Evolutionary conservation across 2,797 vertebrate species (phyloP).

Genomic region (Orestias chungarensis): DNA sequence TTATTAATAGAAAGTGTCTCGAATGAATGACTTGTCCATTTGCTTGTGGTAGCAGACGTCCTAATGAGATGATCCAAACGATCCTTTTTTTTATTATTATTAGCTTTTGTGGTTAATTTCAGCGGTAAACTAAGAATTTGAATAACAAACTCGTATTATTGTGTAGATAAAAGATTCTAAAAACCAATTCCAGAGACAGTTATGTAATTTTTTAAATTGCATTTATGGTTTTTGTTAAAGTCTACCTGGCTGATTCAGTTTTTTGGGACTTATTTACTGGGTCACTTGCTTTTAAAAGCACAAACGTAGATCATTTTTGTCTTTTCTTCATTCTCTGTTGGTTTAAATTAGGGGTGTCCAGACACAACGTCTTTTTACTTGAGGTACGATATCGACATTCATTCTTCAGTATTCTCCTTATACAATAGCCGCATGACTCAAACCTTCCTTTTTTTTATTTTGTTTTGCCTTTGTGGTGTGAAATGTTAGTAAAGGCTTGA

Average conservation of each 20-base stretch:
- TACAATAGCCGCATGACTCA: too few species aligned
- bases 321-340: background rate
- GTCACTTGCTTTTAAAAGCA: background rate
- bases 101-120: background rate
- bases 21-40: constrained; percentile 11
- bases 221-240: too few species aligned
- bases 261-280: background rate
- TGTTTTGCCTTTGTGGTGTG: too few species aligned
- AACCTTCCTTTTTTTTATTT: too few species aligned
- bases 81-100: constrained; percentile 11
- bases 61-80: constrained; percentile 15
- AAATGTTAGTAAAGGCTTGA: too few species aligned
- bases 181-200: background rate
- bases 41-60: constrained; percentile 19
- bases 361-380: too few species aligned
- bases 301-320: background rate
- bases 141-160: background rate
- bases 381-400: too few species aligned
- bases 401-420: too few species aligned
- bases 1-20: constrained; percentile 33
- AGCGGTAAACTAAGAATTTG: background rate
- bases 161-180: background rate
- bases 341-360: too few species aligned
- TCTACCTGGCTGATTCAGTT: background rate
- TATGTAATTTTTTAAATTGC: background rate